Conservation (phyloP, 2,888 invertebrate genomes). For the Abrostola triplasia region DNA sequence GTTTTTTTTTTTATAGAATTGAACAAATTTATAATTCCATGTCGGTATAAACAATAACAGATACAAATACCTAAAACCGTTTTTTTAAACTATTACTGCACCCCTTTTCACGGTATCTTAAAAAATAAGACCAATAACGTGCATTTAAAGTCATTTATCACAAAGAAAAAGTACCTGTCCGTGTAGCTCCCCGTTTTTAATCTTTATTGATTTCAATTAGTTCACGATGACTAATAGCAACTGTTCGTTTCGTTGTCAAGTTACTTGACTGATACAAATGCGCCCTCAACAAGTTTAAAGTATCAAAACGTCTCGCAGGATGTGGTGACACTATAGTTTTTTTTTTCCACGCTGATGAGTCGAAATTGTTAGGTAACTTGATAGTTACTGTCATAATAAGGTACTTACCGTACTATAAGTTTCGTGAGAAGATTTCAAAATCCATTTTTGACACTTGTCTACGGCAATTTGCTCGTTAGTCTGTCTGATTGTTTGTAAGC, state of each 20-base stretch:
- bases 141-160: constrained; percentile 43
- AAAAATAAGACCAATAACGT: constrained; percentile 41
- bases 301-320: constrained; percentile 59
- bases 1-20: too few relatives aligned
- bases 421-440: constrained; percentile 58
- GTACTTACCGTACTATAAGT: constrained; percentile 45
- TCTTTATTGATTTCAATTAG: constrained; percentile 58
- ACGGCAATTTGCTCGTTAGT: constrained; percentile 41
- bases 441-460: constrained; percentile 48
- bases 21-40: too few relatives aligned
- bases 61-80: too few relatives aligned
- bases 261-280: constrained; percentile 58
- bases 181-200: constrained; percentile 39
- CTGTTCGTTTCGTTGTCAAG: constrained; percentile 51
- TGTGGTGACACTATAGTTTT: constrained; percentile 55
- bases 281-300: constrained; percentile 54
- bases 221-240: constrained; percentile 48
- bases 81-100: too few relatives aligned
- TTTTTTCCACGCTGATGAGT: constrained; percentile 51
- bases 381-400: constrained; percentile 52
- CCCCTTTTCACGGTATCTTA: constrained; percentile 20
- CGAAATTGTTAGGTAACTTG: constrained; percentile 64
- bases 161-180: constrained; percentile 52
- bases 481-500: constrained; percentile 28
- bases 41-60: too few relatives aligned